Base-by-base conservation (phyloP, 2,113 vertebrate species). In the Spilogale gracilis region DNA sequence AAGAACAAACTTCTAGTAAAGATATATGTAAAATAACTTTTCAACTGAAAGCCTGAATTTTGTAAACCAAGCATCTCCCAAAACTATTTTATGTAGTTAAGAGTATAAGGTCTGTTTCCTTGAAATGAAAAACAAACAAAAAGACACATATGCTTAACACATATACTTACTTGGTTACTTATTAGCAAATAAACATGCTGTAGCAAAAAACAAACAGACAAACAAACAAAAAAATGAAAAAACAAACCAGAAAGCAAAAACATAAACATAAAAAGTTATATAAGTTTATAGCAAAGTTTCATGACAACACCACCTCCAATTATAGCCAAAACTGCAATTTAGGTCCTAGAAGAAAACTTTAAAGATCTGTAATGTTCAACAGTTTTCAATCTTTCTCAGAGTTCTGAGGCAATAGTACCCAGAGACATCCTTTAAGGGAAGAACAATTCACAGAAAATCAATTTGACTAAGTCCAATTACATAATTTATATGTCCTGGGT, bases 161-260 rank as follows among this genome's bases (percentile, higher is more conserved):
- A 76, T 38, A 67, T 9, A 69, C 27, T 54, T 58, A 92, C 52
- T 61, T 74, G 63, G 52, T 25, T 78, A 17, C 25, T 90, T 88
- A 67, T 90, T 88, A 67, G 74, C n/a, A 93, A 93, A 85, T 67
- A 95, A 95, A 69, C 87, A 74, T 54, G 90, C 48, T 67, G 20
- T 21, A 90, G 32, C 14, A 91, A 96, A 82, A 92, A 54, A 56
- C 16, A 54, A 52, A 52, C 18, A 58, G 18, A 69, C 23, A 32
- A n/a, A 32, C 1, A 30, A 32, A 25, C 21, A 25, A 23, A 21
- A 23, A n/a, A 17, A 7, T 3, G 13, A 32, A 67, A 32, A 65
- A 54, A 9, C 12, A 65, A 12, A 45, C 38, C 38, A 38, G 38
- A 38, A 38, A 38, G 38, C 38, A 67, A 32, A 65, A 54, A 9